Evolutionary conservation across 2,888 invertebrate species (phyloP), one percentile per base, ranked within the genome.

Genomic region (Lasioglossum malachurum): DNA sequence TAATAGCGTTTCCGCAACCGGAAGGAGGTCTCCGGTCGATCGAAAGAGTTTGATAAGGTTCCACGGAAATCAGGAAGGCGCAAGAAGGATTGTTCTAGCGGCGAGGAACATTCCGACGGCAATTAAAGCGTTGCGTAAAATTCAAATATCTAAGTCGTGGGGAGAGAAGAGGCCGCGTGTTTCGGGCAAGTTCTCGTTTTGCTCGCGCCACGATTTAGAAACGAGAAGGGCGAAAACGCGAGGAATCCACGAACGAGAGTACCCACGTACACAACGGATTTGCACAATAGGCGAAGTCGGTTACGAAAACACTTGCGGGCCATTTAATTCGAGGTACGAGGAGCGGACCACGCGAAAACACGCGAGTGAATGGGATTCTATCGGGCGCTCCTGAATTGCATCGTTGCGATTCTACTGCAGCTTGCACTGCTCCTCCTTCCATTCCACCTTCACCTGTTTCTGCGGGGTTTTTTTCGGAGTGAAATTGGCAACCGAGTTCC

Each of bases 51-150:
- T 27, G 84, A 84, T 84, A 67, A 67, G 31, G 8, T 23, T 19
- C 35, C 67, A 19, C 53, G 75, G 44, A 57, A 71, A 79, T 31
- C 35, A 41, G 79, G 46, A 84, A 67, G 44, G 49, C 4, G 7
- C 60, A 60, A 60, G 27, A 16, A 8, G 27, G 74, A 60, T 74
- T 31, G 46, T 60, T 57, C 41, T 49, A 7, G 23, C 35, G 14
- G 60, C 4, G 64, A 38, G 12, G 71, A 53, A 73, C 84, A 85
- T 84, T 85, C 75, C 75, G 72, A n/a, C 71, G 49, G 49, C 84
- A 85, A 85, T 85, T 85, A 79, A 12, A 44, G 19, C 53, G 85
- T 85, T 85, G 75, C 84, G 84, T 84, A 85, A 85, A 84, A 85
- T 85, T 84, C 71, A 78, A 75, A 85, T 79, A n/a, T n/a, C n/a